phyloP scores from a whole-genome alignment of 2,888 invertebrate genomes.

The Chironomus riparius region DNA sequence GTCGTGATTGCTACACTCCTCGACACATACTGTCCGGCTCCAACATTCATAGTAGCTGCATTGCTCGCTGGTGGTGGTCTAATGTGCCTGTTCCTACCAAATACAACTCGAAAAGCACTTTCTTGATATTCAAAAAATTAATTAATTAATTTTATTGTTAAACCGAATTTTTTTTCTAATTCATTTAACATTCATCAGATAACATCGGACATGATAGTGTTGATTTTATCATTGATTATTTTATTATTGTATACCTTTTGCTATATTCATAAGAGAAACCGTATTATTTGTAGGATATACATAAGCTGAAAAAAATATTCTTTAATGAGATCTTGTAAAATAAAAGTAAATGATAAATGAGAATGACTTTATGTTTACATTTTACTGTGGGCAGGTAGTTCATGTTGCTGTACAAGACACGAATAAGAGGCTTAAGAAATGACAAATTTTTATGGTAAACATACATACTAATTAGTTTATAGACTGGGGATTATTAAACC shows the following conservation, averaged over 20 bases:
- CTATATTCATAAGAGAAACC: too few relatives aligned
- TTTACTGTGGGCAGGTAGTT: background rate
- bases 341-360: background rate
- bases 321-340: background rate
- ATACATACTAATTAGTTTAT: too few relatives aligned
- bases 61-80: slow-evolving; percentile 80
- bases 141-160: slow-evolving; percentile 1
- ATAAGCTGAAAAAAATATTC: too few relatives aligned
- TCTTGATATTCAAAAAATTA: slow-evolving; percentile 11
- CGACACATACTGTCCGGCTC: slow-evolving; percentile 82
- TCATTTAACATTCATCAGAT: background rate
- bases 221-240: too few relatives aligned
- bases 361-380: background rate
- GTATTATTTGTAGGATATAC: too few relatives aligned
- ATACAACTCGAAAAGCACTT: slow-evolving; percentile 74
- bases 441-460: too few relatives aligned
- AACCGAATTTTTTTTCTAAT: background rate
- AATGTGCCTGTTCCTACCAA: slow-evolving; percentile 78
- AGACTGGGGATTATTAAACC: too few relatives aligned
- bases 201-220: too few relatives aligned
- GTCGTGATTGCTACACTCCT: slow-evolving; percentile 78
- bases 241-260: too few relatives aligned
- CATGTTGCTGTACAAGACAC: too few relatives aligned
- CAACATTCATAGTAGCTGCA: slow-evolving; percentile 81
- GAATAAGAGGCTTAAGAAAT: too few relatives aligned